These are phyloP conservation scores for Etheostoma nigrum DNA, from an alignment of 2,797 vertebrate genomes.

Conservation along the genomic window DNA sequence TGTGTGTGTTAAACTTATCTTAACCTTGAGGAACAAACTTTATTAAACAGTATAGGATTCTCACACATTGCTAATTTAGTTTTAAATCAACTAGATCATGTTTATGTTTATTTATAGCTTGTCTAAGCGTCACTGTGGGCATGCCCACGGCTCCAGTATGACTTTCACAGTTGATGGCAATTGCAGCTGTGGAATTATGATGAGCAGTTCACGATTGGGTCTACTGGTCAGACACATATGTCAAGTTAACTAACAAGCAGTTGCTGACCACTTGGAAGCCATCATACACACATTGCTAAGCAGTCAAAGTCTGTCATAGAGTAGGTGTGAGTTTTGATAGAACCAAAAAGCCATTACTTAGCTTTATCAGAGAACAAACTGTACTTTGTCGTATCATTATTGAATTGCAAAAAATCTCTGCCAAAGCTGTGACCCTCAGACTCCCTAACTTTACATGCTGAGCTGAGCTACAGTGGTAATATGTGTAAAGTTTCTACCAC, in stretches of 20 bases:
- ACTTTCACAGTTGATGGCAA: conserved; percentile 54
- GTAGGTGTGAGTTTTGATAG: neutral
- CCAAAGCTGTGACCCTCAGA: neutral
- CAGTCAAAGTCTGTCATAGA: conserved; percentile 4
- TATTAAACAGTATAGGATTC: conserved; percentile 2
- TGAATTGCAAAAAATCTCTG: neutral
- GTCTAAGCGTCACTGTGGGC: conserved; percentile 19
- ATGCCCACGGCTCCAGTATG: conserved; percentile 31
- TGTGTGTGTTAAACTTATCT: neutral
- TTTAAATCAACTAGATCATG: conserved; percentile 15
- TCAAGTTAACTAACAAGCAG: conserved; percentile 57
- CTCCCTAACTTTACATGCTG: neutral
- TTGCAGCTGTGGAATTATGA: conserved; percentile 61
- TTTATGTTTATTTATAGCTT: conserved; percentile 56
- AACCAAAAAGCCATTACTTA: conserved; percentile 1
- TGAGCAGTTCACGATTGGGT: conserved; percentile 24
- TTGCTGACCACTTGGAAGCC: conserved; percentile 51
- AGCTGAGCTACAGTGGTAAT: conserved; percentile 11
- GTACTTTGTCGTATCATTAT: conserved; percentile 7
- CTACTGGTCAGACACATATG: conserved; percentile 40
- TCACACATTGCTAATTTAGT: conserved; percentile 17
- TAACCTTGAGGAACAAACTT: conserved; percentile 3
- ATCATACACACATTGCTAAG: conserved; percentile 35
- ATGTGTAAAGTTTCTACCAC: conserved; percentile 16
- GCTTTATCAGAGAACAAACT: conserved; percentile 12